Percentiles rank a stretch among this genome's conserved stretches.
phyloP scores from a whole-genome alignment of 1,140 invertebrate species.

The Pemphigus obesinymphae region DNA sequence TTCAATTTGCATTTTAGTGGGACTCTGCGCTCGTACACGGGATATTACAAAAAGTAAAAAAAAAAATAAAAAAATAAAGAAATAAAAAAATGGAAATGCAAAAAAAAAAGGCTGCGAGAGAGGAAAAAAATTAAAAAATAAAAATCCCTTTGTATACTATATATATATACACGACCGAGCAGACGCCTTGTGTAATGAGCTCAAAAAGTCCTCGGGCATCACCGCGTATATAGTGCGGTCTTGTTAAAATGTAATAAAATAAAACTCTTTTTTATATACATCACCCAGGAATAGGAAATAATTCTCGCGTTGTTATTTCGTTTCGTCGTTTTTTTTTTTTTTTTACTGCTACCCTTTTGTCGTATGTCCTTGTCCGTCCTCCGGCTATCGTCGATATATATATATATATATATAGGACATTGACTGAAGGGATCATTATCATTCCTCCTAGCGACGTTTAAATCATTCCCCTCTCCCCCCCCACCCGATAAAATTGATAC shows the following conservation, averaged over 20 bases:
- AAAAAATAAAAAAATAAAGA: conserved; percentile 1
- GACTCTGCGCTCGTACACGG: not conserved
- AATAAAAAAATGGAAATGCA: not conserved
- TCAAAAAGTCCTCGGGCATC: conserved; percentile 34
- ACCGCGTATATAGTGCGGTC: conserved; percentile 35
- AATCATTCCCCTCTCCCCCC: too few species aligned
- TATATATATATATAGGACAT: too few species aligned
- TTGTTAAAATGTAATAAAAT: conserved; percentile 40
- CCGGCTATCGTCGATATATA: not conserved
- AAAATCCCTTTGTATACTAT: conserved; percentile 20
- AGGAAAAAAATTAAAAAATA: conserved; percentile 22
- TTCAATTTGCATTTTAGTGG: conserved; percentile 39
- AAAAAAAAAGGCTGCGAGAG: not conserved
- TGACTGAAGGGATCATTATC: not conserved
- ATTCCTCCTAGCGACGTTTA: not conserved
- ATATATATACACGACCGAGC: conserved; percentile 23
- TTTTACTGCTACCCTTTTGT: not conserved
- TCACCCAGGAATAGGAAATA: conserved; percentile 22
- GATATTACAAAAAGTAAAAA: not conserved
- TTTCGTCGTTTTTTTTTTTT: too few species aligned
- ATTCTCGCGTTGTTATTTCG: conserved; percentile 25
- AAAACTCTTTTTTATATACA: conserved; percentile 33
- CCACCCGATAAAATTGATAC: not conserved
- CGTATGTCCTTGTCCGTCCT: not conserved
- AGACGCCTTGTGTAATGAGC: conserved; percentile 35